Base-by-base conservation (phyloP, 2,113 vertebrate genomes). In the Cyanistes caeruleus region DNA sequence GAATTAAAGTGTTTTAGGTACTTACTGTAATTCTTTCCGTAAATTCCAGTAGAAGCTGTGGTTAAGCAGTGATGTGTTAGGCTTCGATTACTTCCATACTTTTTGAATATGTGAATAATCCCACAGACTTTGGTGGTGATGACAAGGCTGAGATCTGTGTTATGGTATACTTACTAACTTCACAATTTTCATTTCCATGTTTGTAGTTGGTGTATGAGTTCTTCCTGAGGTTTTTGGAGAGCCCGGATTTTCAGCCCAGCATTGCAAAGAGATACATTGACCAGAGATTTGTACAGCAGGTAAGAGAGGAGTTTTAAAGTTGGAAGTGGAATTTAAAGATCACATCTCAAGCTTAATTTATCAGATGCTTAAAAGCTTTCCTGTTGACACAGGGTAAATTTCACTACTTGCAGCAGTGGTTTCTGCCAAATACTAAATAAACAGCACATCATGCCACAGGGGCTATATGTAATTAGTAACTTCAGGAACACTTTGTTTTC, bases 281-380 rank as follows among this genome's bases (percentile, higher is more conserved):
- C 98, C 99, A 99, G 98, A 99, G 98, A 77, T 99, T 99, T 98
- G 99, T 99, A 77, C 98, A 99, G 68, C 99, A 99, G 99, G 99
- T 99, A 96, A 96, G 98, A 82, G 33, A 30, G 24, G 69, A 79
- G 56, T 67, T 93, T 3, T 15, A 11, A 44, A 68, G 27, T 22
- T 76, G 25, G 33, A 60, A 60, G 63, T 33, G 39, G 46, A 14
- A 23, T 62, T 74, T 93, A 58, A 80, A 77, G 41, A 62, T 69
- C 11, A 17, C 33, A 19, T 86, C 46, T 77, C 2, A 3, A 60
- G 43, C 14, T 48, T 53, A 33, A 39, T 13, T 73, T 59, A 21
- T 5, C 44, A 77, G 21, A 4, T 44, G 37, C 21, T 28, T 65
- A 31, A 62, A 39, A 76, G 30, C 27, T 81, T 88, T 91, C 13